Evolutionary conservation across 1,140 invertebrate species (phyloP).

Genomic region (Solen grandis): DNA sequence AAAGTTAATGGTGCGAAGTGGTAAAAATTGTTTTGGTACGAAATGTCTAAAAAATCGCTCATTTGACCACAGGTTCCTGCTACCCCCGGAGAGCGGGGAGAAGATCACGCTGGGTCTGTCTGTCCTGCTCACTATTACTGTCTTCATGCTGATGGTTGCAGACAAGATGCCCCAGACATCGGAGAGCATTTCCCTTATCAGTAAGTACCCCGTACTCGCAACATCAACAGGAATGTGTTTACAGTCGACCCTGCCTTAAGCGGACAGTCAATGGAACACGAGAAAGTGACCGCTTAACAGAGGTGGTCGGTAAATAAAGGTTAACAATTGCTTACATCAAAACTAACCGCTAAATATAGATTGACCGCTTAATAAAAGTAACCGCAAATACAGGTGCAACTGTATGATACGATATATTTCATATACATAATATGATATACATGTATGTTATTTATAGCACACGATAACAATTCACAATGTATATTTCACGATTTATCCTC

Average conservation of each 20-base stretch:
- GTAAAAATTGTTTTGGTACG: too few relatives aligned
- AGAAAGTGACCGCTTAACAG: not conserved
- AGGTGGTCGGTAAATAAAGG: not conserved
- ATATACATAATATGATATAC: too few relatives aligned
- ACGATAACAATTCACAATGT: too few relatives aligned
- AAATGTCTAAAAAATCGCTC: too few relatives aligned
- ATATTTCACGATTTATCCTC: too few relatives aligned
- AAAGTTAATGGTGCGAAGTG: too few relatives aligned
- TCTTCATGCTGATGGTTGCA: slow-evolving; percentile 84
- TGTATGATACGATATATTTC: too few relatives aligned
- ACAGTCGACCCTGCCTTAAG: not conserved
- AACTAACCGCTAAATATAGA: not conserved
- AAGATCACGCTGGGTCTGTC: slow-evolving; percentile 85
- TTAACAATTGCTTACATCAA: not conserved
- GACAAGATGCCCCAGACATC: slow-evolving; percentile 85
- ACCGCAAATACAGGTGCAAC: too few relatives aligned
- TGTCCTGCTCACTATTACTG: slow-evolving; percentile 84
- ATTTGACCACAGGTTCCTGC: slow-evolving; percentile 74
- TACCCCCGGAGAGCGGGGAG: slow-evolving; percentile 85
- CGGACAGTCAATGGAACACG: not conserved
- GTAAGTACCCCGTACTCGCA: slow-evolving; percentile 75
- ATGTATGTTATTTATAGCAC: too few relatives aligned
- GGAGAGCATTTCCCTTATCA: slow-evolving; percentile 84
- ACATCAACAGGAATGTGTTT: not conserved
- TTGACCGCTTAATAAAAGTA: not conserved